Evolutionary conservation across 2,888 invertebrate genomes (phyloP).

Genomic region (Sarcophaga rosellei): DNA sequence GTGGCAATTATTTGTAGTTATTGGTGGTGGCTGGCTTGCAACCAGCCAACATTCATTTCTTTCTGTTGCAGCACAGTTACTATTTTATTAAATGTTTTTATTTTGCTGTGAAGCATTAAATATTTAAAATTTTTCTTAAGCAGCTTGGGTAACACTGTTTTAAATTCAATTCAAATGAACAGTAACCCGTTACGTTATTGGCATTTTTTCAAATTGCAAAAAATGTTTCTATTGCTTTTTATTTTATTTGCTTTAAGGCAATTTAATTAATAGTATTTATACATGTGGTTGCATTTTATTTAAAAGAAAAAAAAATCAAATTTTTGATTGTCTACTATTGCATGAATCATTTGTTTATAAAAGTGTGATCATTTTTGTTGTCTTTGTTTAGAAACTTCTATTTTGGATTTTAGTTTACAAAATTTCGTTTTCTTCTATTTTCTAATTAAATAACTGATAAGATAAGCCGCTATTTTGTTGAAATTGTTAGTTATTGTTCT

Average conservation of each 20-base stretch:
- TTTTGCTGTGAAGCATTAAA: background rate
- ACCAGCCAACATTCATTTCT: background rate
- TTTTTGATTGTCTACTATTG: background rate
- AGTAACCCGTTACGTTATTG: slow-evolving; percentile 41
- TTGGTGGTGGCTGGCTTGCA: background rate
- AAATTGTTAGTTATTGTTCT: background rate
- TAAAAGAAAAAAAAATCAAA: background rate
- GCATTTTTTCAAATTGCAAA: slow-evolving; percentile 39
- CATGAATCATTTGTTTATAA: background rate
- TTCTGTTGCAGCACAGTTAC: background rate
- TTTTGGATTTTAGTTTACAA: too few species aligned
- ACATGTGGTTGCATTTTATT: too few species aligned
- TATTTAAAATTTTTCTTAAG: background rate
- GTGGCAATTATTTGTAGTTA: background rate
- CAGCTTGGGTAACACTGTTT: background rate
- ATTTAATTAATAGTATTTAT: background rate
- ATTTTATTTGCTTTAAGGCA: too few species aligned
- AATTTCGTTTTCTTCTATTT: background rate
- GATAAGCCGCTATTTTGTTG: background rate
- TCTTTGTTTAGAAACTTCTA: background rate
- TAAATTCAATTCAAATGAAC: background rate
- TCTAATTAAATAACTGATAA: background rate
- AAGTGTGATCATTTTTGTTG: background rate
- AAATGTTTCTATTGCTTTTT: background rate
- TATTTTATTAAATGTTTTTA: background rate